These are phyloP conservation scores for Equus przewalskii DNA, from an alignment of 2,113 vertebrate genomes.

Conservation along the genomic window DNA sequence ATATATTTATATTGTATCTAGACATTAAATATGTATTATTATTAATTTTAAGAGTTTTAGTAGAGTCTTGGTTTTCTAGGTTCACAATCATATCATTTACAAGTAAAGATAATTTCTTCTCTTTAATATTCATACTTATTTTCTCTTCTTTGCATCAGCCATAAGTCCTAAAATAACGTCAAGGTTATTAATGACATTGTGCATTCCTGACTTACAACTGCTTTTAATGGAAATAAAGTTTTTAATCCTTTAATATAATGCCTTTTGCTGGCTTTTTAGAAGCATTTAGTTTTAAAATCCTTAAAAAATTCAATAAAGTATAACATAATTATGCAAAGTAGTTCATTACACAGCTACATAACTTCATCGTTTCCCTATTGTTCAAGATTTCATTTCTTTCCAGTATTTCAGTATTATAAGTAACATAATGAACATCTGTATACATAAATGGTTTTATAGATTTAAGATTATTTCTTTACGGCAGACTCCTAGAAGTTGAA, in stretches of 20 bases:
- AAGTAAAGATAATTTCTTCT: background rate
- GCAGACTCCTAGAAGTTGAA: background rate
- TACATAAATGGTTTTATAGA: background rate
- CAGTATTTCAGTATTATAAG: background rate
- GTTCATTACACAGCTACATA: background rate
- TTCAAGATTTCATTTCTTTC: background rate
- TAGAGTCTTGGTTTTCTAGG: background rate
- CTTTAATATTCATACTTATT: background rate
- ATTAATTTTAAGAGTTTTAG: background rate
- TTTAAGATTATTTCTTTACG: constrained; percentile 6
- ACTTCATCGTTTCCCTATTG: background rate
- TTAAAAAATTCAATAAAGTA: background rate
- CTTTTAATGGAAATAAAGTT: constrained; percentile 11
- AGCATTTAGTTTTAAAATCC: background rate
- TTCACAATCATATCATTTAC: background rate
- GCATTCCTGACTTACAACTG: background rate
- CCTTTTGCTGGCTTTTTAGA: background rate
- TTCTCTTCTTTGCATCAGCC: background rate
- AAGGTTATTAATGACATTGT: background rate
- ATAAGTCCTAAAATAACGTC: background rate
- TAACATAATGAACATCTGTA: background rate
- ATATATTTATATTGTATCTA: background rate
- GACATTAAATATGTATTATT: background rate
- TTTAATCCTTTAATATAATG: background rate
- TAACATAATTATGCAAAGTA: background rate